Conservation (phyloP, 1,140 invertebrate genomes). For the Trachymyrmex cornetzi region DNA sequence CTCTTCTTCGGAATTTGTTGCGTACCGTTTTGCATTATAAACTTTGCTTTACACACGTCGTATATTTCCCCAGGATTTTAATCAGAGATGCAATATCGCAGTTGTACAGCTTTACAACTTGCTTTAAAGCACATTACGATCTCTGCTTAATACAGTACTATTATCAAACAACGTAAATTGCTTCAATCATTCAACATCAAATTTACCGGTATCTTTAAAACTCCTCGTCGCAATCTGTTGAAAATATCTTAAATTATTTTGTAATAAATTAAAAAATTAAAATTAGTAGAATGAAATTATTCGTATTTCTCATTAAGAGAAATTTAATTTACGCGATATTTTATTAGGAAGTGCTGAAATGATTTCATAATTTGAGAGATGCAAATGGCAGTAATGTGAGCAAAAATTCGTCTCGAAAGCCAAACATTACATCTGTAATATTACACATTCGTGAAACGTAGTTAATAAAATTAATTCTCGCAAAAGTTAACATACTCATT, state of each 20-base stretch:
- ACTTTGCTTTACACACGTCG: neutral
- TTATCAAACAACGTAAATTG: no score
- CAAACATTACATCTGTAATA: conserved; percentile 1
- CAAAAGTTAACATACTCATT: neutral
- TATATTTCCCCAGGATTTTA: conserved; percentile 25
- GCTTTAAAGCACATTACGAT: conserved; percentile 15
- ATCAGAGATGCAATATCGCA: neutral
- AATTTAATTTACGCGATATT: conserved; percentile 29
- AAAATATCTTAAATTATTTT: neutral
- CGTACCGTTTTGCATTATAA: neutral
- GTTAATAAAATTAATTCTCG: neutral
- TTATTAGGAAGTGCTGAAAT: conserved; percentile 18
- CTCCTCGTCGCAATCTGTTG: neutral
- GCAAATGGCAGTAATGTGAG: neutral
- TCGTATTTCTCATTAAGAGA: neutral
- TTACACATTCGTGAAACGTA: conserved; percentile 1
- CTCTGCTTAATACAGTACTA: neutral
- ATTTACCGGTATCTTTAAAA: neutral
- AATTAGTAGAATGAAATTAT: conserved; percentile 13
- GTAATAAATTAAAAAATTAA: neutral
- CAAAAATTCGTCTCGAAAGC: neutral
- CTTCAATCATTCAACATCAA: neutral
- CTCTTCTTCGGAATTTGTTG: neutral
- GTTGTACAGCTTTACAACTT: conserved; percentile 6
- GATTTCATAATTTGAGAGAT: neutral